These are phyloP conservation scores for Aurelia sp. DNA, from an alignment of 30 jellyfish, hydroid and myxozoan species.

Conservation along the genomic window DNA sequence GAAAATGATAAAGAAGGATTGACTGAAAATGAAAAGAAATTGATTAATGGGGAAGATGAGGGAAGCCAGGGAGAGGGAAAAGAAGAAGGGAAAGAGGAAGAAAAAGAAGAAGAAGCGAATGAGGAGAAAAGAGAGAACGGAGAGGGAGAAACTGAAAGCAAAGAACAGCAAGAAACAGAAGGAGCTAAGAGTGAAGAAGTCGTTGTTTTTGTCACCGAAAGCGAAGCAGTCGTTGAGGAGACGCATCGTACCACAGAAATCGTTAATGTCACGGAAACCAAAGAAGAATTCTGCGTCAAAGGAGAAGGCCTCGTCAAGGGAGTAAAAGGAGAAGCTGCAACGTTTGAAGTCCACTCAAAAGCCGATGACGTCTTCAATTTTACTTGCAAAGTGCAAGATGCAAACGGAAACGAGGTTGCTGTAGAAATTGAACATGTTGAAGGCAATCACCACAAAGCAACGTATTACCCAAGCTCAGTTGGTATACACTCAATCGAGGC, in stretches of 20 bases:
- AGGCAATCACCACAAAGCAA: slow-evolving; percentile 39
- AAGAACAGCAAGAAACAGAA: slow-evolving; percentile 17
- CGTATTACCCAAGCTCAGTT: slow-evolving; percentile 47
- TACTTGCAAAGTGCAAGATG: slow-evolving; percentile 47
- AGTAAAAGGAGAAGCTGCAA: slow-evolving; percentile 30
- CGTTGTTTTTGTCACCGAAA: slow-evolving; percentile 55
- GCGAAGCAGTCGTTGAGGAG: slow-evolving; percentile 56
- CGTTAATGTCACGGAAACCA: slow-evolving; percentile 17
- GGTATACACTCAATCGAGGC: slow-evolving; percentile 61
- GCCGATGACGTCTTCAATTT: slow-evolving; percentile 23
- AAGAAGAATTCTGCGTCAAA: slow-evolving; percentile 36
- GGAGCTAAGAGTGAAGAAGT: slow-evolving; percentile 36
- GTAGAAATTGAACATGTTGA: slow-evolving; percentile 37
- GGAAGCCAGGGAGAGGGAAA: background rate
- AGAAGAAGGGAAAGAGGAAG: no score
- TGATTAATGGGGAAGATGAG: slow-evolving; percentile 29
- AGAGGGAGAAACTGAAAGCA: slow-evolving; percentile 12
- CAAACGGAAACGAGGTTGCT: slow-evolving; percentile 67
- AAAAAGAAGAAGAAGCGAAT: no score
- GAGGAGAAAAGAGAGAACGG: background rate
- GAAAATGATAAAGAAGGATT: slow-evolving; percentile 21
- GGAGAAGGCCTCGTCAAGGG: slow-evolving; percentile 60
- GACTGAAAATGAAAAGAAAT: slow-evolving; percentile 31
- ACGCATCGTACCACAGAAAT: slow-evolving; percentile 17
- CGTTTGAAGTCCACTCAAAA: slow-evolving; percentile 30